Percentiles rank a stretch among this genome's conserved stretches.
These are phyloP conservation scores for Oscheius onirici DNA, from an alignment of 2,888 invertebrate species.

Conservation along the genomic window DNA sequence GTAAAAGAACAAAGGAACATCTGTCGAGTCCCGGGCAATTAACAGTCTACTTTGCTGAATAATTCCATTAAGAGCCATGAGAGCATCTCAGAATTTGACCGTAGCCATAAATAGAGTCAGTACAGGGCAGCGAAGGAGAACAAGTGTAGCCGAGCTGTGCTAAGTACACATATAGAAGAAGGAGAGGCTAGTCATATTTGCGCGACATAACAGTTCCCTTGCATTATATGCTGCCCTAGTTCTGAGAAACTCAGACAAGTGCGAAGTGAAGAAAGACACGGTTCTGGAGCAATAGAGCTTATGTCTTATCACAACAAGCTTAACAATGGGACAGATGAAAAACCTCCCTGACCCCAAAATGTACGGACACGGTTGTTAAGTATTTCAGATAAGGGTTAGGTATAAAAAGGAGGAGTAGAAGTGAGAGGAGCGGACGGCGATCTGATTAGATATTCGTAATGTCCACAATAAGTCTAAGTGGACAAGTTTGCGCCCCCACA, in stretches of 20 bases:
- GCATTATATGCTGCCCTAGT: background rate
- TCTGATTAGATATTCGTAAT: constrained; percentile 34
- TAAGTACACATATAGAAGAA: constrained; percentile 29
- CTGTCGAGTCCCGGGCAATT: constrained; percentile 3
- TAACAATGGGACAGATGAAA: too few species aligned
- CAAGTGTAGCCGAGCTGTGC: constrained; percentile 33
- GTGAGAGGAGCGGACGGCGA: constrained; percentile 25
- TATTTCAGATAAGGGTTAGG: background rate
- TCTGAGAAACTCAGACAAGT: too few species aligned
- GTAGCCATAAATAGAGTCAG: constrained; percentile 16
- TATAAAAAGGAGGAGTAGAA: constrained; percentile 3
- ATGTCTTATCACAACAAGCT: too few species aligned
- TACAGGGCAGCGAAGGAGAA: constrained; percentile 18
- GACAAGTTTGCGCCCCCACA: constrained; percentile 23
- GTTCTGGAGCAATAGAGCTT: too few species aligned
- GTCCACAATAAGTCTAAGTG: constrained; percentile 33
- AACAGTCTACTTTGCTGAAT: constrained; percentile 17
- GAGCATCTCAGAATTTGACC: constrained; percentile 3
- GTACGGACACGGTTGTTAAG: background rate
- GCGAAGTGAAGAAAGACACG: too few species aligned
- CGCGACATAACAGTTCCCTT: constrained; percentile 21
- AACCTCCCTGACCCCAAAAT: background rate
- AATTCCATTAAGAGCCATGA: background rate
- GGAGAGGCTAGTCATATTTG: constrained; percentile 25
- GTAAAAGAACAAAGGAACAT: constrained; percentile 19